phyloP scores from a whole-genome alignment of 1,140 invertebrate species.

The Aricia agestis region DNA sequence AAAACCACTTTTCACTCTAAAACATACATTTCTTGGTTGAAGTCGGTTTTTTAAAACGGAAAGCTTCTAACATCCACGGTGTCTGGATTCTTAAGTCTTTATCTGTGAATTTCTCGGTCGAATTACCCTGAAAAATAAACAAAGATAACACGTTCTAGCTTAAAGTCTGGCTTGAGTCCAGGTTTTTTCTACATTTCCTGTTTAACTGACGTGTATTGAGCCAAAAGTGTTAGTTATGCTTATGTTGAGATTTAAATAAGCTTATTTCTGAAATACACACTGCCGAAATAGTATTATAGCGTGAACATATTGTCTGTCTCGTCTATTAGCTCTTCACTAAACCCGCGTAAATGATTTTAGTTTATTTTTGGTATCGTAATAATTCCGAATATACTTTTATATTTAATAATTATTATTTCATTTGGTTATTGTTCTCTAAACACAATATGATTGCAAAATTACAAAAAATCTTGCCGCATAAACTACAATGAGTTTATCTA shows the following conservation, averaged over 20 bases:
- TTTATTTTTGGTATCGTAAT: too few species aligned
- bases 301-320: too few species aligned
- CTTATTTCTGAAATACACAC: not conserved
- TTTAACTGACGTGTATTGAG: constrained; percentile 7
- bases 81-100: constrained; percentile 3
- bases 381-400: too few species aligned
- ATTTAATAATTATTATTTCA: too few species aligned
- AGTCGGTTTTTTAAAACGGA: not conserved
- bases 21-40: not conserved
- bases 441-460: too few species aligned
- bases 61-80: not conserved
- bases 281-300: too few species aligned
- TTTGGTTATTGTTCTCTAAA: too few species aligned
- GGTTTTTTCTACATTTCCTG: constrained; percentile 6
- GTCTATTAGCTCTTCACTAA: not conserved
- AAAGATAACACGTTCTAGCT: constrained; percentile 16
- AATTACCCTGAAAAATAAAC: constrained; percentile 18
- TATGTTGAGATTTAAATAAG: not conserved
- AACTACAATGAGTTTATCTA: too few species aligned
- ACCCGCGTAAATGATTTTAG: too few species aligned
- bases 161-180: constrained; percentile 14
- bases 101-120: constrained; percentile 13
- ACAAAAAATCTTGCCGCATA: too few species aligned
- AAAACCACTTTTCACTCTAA: not conserved
- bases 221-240: constrained; percentile 11